These are phyloP conservation scores for Pinctada fucata DNA, from an alignment of 2,888 invertebrate genomes.

Conservation along the genomic window DNA sequence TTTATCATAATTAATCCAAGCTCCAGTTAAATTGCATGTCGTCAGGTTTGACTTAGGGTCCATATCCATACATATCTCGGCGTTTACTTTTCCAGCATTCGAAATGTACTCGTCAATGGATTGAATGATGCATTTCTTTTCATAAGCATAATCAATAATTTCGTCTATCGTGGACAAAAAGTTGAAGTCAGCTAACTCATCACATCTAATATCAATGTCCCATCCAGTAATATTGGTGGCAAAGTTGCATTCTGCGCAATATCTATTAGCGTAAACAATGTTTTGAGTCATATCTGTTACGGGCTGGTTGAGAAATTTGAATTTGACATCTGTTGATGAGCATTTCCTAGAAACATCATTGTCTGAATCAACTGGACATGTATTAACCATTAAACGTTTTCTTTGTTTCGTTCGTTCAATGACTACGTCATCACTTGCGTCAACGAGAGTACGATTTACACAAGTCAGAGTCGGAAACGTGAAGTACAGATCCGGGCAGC, in stretches of 20 bases:
- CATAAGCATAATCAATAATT: neutral
- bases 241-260: conserved; percentile 20
- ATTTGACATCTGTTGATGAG: neutral
- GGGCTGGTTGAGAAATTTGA: neutral
- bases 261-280: conserved; percentile 21
- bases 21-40: neutral
- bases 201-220: conserved; percentile 5
- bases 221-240: neutral
- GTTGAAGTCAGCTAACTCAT: neutral
- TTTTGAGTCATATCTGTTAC: neutral
- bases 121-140: neutral
- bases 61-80: neutral
- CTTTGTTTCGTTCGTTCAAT: neutral
- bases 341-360: no score
- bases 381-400: neutral
- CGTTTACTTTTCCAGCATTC: neutral
- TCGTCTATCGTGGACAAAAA: neutral
- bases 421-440: neutral
- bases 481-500: conserved; percentile 32
- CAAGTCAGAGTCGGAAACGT: conserved; percentile 1
- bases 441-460: conserved; percentile 7
- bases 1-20: neutral
- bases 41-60: neutral
- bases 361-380: neutral
- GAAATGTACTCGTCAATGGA: neutral